Evolutionary conservation across 2,888 invertebrate species (phyloP).

Genomic region (Helleia helle): DNA sequence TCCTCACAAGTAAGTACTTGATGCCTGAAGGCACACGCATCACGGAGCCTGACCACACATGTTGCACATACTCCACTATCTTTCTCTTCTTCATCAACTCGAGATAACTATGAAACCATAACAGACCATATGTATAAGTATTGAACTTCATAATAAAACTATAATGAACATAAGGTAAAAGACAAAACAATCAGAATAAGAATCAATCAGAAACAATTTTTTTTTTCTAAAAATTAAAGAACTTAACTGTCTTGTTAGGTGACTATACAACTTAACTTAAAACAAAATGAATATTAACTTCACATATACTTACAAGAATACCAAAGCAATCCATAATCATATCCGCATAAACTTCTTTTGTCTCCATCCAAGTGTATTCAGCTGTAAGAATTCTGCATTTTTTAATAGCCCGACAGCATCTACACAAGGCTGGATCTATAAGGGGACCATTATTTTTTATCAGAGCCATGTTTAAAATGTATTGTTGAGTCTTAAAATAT

Average conservation of each 20-base stretch:
- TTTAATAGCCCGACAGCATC: constrained; percentile 60
- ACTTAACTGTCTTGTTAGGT: no score
- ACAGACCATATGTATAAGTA: no score
- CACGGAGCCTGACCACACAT: constrained; percentile 54
- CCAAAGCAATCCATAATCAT: constrained; percentile 69
- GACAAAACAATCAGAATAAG: no score
- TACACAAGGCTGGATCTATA: constrained; percentile 59
- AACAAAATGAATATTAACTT: no score
- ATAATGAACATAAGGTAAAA: no score
- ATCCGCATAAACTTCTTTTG: constrained; percentile 58
- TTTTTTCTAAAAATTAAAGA: no score
- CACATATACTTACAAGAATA: constrained; percentile 54
- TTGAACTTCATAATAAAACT: no score
- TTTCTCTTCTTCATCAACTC: constrained; percentile 47
- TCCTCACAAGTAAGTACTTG: constrained; percentile 60
- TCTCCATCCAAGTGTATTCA: constrained; percentile 60
- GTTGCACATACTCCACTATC: constrained; percentile 59
- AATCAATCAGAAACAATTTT: no score
- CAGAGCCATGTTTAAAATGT: constrained; percentile 36
- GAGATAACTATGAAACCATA: constrained; percentile 52
- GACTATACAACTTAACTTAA: no score
- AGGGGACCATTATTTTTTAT: constrained; percentile 52
- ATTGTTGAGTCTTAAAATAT: constrained; percentile 9
- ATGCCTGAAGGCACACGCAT: constrained; percentile 50
- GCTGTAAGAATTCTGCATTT: constrained; percentile 59